Evolutionary conservation across 2,888 invertebrate species (phyloP).

Genomic region (Marronus borbonicus): DNA sequence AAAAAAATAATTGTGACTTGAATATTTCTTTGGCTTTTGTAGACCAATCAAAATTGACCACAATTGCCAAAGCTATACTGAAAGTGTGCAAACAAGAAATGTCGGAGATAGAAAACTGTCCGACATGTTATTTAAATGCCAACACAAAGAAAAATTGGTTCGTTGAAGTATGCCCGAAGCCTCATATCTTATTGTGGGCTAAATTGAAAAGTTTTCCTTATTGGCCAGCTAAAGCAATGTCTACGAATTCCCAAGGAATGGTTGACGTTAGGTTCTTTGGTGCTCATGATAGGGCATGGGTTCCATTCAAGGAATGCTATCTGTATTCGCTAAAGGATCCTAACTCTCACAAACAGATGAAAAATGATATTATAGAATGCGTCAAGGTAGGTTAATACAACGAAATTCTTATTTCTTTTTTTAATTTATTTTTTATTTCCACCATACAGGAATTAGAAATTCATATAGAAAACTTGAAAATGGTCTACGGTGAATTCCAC

Average conservation of each 20-base stretch:
- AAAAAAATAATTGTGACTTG: background rate
- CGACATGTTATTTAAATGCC: constrained; percentile 92
- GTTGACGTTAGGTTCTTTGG: constrained; percentile 97
- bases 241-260: constrained; percentile 74
- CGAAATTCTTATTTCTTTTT: background rate
- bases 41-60: constrained; percentile 86
- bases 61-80: constrained; percentile 83
- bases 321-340: constrained; percentile 85
- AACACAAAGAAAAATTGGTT: constrained; percentile 91
- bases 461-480: constrained; percentile 82
- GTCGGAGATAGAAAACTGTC: constrained; percentile 93
- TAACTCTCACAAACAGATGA: constrained; percentile 76
- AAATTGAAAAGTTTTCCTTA: constrained; percentile 96
- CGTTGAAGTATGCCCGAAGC: constrained; percentile 90
- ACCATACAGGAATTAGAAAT: constrained; percentile 79
- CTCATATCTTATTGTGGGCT: constrained; percentile 95
- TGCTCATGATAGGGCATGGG: constrained; percentile 95
- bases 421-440: background rate
- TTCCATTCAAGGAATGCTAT: constrained; percentile 87
- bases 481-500: constrained; percentile 81
- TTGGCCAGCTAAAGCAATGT: constrained; percentile 97
- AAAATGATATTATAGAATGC: constrained; percentile 76
- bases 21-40: constrained; percentile 51
- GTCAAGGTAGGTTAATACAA: constrained; percentile 70
- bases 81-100: constrained; percentile 92